Conservation (phyloP, 1,140 invertebrate genomes). For the Spodoptera litura region DNA sequence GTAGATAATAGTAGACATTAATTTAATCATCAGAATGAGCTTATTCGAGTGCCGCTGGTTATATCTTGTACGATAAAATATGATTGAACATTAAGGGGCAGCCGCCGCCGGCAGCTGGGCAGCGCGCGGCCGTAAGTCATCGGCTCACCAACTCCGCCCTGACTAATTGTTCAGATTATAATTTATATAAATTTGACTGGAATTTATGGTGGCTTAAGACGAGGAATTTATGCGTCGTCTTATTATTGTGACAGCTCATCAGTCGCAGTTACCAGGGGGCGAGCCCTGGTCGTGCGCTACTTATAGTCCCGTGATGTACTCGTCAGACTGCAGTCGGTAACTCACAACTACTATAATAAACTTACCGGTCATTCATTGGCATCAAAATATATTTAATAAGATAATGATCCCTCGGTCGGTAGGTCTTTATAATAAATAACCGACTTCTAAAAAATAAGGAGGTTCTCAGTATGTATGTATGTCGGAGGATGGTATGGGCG, state of each 20-base stretch:
- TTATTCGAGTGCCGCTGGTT: constrained; percentile 25
- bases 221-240: constrained; percentile 70
- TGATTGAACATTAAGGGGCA: constrained; percentile 55
- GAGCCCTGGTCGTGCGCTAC: background rate
- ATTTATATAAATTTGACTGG: constrained; percentile 60
- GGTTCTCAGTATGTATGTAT: no score
- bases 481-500: no score
- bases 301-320: no score
- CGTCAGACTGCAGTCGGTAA: no score
- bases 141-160: constrained; percentile 50
- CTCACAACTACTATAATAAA: no score
- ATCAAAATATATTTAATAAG: no score
- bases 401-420: no score
- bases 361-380: no score
- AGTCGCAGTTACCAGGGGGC: constrained; percentile 64
- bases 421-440: no score
- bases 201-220: constrained; percentile 63
- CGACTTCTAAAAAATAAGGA: no score
- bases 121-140: constrained; percentile 49
- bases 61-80: constrained; percentile 51
- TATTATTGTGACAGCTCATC: constrained; percentile 78
- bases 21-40: constrained; percentile 40
- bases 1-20: constrained; percentile 23
- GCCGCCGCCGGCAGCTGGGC: constrained; percentile 49
- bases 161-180: constrained; percentile 77